Base-by-base conservation (phyloP, 35 echinoderm and acorn worm genomes). In the Lytechinus variegatus region DNA sequence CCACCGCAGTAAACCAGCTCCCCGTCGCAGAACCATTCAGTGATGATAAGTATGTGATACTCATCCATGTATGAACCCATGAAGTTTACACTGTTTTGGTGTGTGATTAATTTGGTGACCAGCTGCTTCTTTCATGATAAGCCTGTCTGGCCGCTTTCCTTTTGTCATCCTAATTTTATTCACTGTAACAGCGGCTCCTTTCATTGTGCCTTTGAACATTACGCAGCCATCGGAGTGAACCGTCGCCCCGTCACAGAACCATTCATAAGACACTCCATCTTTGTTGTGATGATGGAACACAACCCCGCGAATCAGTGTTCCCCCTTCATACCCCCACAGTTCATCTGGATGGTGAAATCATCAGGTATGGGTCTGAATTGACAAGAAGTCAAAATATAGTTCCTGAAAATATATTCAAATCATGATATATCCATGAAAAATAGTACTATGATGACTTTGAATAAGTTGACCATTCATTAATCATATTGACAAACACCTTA, bases 91-190 rank as follows among this genome's bases (percentile, higher is more conserved):
- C 52, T 93, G 52, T 93, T 56, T 24, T 93, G 24, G 53, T 93
- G 91, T 54, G 51, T 9, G 11, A 93, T 33, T 10, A n/a, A 6
- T n/a, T 54, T 93, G 24, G 91, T 93, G 91, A 56, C 52, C 54
- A 52, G 19, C 54, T 56, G 91, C 91, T 54, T 93, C 91, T 93
- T 93, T 33, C 52, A 93, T 21, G 52, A 93, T 93, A 10, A 93
- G 52, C 56, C 60, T 94, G 9, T 94, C 93, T 28, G 93, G 93
- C 27, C 93, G 56, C 7, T 94, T 94, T 55, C 93, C 93, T 94
- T 61, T 54, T n/a, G 27, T 94, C 54, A 94, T 54, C 21, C 28
- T 54, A 5, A 94, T 94, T 56, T 61, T 12, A 54, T 94, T 94
- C 19, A 55, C 16, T 4, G 93, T 55, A 21, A 94, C 93, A 3